phyloP scores from a whole-genome alignment of 2,113 vertebrate genomes.

The Pseudorhombus dupliciocellatus region DNA sequence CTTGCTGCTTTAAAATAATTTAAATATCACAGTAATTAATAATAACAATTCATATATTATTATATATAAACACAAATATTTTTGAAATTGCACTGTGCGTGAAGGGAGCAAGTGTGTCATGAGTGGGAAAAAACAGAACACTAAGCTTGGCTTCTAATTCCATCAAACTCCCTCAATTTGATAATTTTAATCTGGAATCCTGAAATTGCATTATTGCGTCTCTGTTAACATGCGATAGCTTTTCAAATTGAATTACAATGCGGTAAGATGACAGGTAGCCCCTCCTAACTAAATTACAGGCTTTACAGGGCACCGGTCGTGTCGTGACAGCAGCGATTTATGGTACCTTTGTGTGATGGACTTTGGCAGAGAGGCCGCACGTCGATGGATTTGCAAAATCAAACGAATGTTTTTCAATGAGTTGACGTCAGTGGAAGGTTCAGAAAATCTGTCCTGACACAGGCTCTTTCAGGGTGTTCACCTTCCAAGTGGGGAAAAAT shows the following conservation, averaged over 20 bases:
- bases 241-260: constrained; percentile 53
- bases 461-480: not conserved
- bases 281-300: constrained; percentile 36
- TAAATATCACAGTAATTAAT: not conserved
- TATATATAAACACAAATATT: too few species aligned
- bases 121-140: constrained; percentile 15
- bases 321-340: constrained; percentile 47
- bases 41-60: too few species aligned
- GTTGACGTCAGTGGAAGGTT: not conserved
- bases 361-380: constrained; percentile 13
- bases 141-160: constrained; percentile 36
- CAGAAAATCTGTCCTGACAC: constrained; percentile 5
- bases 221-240: constrained; percentile 53
- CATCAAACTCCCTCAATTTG: constrained; percentile 41
- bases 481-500: not conserved
- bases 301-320: constrained; percentile 11
- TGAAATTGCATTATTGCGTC: constrained; percentile 60
- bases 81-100: not conserved
- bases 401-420: constrained; percentile 12
- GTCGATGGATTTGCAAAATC: constrained; percentile 8
- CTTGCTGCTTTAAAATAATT: constrained; percentile 5
- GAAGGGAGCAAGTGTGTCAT: not conserved
- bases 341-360: constrained; percentile 33
- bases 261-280: constrained; percentile 57
- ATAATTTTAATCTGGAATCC: constrained; percentile 51